Base-by-base conservation (phyloP, 2,797 vertebrate species). In the Diplodus puntazzo region DNA sequence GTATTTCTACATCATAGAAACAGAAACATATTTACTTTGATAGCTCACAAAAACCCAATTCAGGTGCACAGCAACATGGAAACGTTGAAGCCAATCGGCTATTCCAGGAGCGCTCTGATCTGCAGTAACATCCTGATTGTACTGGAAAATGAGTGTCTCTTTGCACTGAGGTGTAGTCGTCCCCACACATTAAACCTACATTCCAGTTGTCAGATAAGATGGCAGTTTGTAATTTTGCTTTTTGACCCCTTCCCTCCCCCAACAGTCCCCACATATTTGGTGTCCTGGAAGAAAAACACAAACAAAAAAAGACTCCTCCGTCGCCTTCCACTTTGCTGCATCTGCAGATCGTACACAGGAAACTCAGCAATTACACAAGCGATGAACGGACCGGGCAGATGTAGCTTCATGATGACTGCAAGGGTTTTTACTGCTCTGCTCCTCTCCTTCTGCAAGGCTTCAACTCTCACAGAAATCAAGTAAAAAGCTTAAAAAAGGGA, bases 361-460 rank as follows among this genome's bases (percentile, higher is more conserved):
- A 94, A 87, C 90, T 84, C 74, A 89, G 94, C 93, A 93, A 93
- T 94, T 92, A 94, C 80, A 90, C 94, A 89, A 95, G 92, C 93
- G 88, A 93, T 87, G 92, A 93, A 92, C 88, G 91, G 92, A 94
- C 84, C 0, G 84, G 91, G 91, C 92, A 92, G 91, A 91, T 42
- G 93, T 92, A 95, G 95, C 95, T 96, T 94, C 79, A 91, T 84
- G 91, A 93, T 81, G 83, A 87, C 87, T 95, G 96, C 95, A 95
- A 66, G 39, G 92, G 92, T 66, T 92, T 95, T 21, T 50, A 61
- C 62, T 34, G 74, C 80, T 85, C 94, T 93, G 95, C 94, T 94
- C 93, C 95, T 96, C 75, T 83, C 75, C 95, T 94, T 95, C 93
- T 89, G 95, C 96, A 96, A 96, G 95, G 96, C 96, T 96, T 92